Evolutionary conservation across 2,888 invertebrate species (phyloP), one percentile per base, ranked within the genome.

Genomic region (Monochamus alternatus): DNA sequence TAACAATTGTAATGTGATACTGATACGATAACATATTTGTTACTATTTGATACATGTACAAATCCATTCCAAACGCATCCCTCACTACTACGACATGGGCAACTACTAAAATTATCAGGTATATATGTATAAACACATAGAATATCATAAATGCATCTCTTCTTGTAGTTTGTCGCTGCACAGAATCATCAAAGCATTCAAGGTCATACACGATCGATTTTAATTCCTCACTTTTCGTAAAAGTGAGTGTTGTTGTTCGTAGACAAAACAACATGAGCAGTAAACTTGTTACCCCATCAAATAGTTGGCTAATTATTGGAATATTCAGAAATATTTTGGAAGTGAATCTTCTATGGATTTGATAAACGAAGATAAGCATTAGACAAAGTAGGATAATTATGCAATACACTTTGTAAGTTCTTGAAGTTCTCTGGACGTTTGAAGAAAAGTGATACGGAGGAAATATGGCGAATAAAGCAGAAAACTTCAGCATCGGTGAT

Each of bases 1-100:
- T 31, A 3, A 62, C 5, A 9, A 69, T 4, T 3, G n/a, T 5
- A 4, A 30, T 12, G 31, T 30, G 47, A n/a, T 30, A 69, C 5
- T 69, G 69, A n/a, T 60, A 69, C 5, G 60, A 69, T 43, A 69
- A 5, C 12, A 69, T 43, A 8, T 60, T 69, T 5, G 14, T 69
- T 30, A 31, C 22, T n/a, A 69, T 12, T 30, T 59, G 43, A n/a
- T 69, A 69, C 22, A 8, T 51, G 31, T 44, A 59, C 32, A 47
- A 31, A 3, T 44, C 47, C 14, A 60, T 47, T 2, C 62, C 62
- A 51, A 69, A 9, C 1, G 9, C 31, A n/a, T 12, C 8, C n/a
- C 69, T 60, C 30, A 12, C 14, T 30, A 31, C 5, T 30, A 60
- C 5, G 1, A 44, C 22, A 30, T 60, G 44, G 22, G 12, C 5